Evolutionary conservation across 2,888 invertebrate species (phyloP), one percentile per base, ranked within the genome.

Genomic region (Hanleya hanleyi): DNA sequence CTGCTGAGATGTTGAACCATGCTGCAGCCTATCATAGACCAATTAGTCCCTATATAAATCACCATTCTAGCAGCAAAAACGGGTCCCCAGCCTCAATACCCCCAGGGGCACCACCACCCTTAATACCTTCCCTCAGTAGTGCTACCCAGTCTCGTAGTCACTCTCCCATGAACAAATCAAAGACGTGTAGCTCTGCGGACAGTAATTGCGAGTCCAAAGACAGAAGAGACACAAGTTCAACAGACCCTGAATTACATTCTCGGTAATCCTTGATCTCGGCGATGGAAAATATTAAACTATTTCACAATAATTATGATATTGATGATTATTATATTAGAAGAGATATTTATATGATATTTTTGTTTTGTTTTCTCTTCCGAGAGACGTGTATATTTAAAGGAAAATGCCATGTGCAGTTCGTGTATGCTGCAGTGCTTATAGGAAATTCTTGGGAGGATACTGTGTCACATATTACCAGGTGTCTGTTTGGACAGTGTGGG

Each of bases 221-320:
- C 67, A 78, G 79, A 33, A 69, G 86, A 38, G 86, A 85, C 62
- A 81, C 82, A 12, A 83, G 79, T 73, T 85, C 85, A 12, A 86
- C 83, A 51, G 86, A 87, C 68, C 83, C 83, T 6, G 85, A 86
- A 66, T 78, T 83, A 51, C 86, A 87, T 73, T 83, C 84, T n/a
- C 81, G 84, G 76, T 85, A 84, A 47, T 47, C 47, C 3, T 47
- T 47, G 47, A 47, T 47, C 47, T 47, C 47, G 18, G 7, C 7
- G n/a, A n/a, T n/a, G n/a, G n/a, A n/a, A n/a, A n/a, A n/a, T n/a
- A n/a, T n/a, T n/a, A 47, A 2, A 47, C 47, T 47, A 22, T 47
- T 47, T 47, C n/a, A 47, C 7, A 47, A 18, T 4, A 5, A 47
- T 47, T 18, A 47, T 47, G 47, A 47, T 47, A 47, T 47, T 47